These are phyloP conservation scores for Drosophila neocordata DNA, from an alignment of 1,140 invertebrate genomes.

Conservation along the genomic window DNA sequence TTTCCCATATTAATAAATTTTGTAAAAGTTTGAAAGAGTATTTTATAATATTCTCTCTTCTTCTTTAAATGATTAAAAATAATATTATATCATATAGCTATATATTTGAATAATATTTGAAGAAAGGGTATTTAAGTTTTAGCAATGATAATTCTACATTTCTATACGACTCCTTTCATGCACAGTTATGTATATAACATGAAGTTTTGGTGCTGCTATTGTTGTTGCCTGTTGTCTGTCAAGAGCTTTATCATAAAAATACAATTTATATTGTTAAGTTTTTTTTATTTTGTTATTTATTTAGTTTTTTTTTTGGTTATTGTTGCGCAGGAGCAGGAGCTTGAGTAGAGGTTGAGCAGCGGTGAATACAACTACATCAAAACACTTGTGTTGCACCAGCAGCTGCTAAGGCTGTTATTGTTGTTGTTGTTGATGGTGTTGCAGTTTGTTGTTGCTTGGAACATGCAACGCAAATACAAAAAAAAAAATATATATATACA, in stretches of 20 bases:
- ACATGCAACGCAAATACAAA: constrained; percentile 1
- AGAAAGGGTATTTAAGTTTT: background rate
- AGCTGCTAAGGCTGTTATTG: background rate
- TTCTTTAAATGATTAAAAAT: no score
- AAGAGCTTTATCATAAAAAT: constrained; percentile 12
- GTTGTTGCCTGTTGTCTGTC: constrained; percentile 5
- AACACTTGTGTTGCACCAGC: constrained; percentile 37
- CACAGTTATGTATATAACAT: background rate
- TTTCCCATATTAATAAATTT: no score
- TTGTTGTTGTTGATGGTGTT: background rate
- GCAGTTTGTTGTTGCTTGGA: constrained; percentile 14
- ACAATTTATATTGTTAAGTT: constrained; percentile 4
- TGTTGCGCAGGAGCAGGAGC: background rate
- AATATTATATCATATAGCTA: no score
- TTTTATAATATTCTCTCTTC: no score
- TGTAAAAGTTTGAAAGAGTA: no score
- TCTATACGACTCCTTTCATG: background rate
- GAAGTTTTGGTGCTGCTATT: background rate
- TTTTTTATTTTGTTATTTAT: background rate
- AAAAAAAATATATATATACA: no score
- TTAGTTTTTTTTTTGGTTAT: background rate
- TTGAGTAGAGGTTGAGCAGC: background rate
- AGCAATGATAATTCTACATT: no score
- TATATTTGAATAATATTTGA: no score
- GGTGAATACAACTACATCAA: background rate